Conservation (phyloP, 2,797 vertebrate genomes). For the Hydrophis major region DNA sequence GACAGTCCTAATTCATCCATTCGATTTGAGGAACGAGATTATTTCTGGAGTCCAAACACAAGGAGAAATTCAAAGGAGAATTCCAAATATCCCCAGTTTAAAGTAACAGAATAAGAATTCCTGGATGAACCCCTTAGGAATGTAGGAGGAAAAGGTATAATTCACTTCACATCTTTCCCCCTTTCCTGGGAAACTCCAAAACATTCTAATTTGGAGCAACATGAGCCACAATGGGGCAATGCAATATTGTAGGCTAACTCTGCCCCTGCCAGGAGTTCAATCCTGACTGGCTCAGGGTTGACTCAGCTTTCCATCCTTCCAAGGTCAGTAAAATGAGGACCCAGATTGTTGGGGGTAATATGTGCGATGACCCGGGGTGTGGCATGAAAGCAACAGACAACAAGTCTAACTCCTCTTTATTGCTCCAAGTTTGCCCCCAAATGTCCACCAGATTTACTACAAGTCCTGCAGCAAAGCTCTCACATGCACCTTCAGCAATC, state of each 20-base stretch:
- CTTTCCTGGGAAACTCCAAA: neutral
- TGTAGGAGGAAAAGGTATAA: neutral
- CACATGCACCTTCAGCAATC: too few relatives aligned
- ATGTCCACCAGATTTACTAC: too few relatives aligned
- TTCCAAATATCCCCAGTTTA: neutral
- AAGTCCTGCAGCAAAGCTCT: too few relatives aligned
- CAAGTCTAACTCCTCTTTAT: too few relatives aligned
- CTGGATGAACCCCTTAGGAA: neutral
- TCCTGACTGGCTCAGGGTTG: neutral
- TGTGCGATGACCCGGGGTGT: too few relatives aligned
- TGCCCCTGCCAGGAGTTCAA: neutral
- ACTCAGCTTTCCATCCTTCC: neutral
- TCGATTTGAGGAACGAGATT: neutral
- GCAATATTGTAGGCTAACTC: neutral
- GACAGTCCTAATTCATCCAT: neutral
- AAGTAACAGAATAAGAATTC: neutral
- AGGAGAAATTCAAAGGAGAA: neutral
- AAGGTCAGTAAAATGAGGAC: neutral
- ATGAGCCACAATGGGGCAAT: neutral
- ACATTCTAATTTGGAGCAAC: neutral
- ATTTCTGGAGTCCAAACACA: neutral
- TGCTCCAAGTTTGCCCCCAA: too few relatives aligned
- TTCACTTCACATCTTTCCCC: neutral
- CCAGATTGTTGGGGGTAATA: neutral
- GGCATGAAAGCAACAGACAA: too few relatives aligned